Conservation (phyloP, 2,888 invertebrate species). For the Stenodera caucasica region DNA sequence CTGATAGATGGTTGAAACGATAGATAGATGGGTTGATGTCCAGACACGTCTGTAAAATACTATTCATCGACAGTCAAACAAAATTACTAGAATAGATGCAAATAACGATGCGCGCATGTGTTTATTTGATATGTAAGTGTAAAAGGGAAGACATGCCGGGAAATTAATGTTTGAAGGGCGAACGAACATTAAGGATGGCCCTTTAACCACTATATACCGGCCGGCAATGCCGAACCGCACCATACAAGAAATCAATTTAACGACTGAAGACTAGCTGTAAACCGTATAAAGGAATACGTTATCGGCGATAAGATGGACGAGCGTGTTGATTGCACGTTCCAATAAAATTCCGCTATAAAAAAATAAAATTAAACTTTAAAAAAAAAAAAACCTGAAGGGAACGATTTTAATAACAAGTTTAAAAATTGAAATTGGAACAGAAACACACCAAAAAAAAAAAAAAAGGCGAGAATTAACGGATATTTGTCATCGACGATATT, state of each 20-base stretch:
- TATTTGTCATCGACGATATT: slow-evolving; percentile 46
- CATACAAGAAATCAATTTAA: slow-evolving; percentile 49
- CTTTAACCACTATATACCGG: slow-evolving; percentile 41
- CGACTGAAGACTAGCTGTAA: slow-evolving; percentile 39
- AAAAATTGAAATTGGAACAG: slow-evolving; percentile 44
- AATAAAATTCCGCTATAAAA: slow-evolving; percentile 36
- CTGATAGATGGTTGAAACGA: not conserved
- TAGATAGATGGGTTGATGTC: slow-evolving; percentile 35
- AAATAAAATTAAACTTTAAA: no score
- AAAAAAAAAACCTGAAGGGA: slow-evolving; percentile 34
- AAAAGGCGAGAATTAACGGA: slow-evolving; percentile 41
- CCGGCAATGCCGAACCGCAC: slow-evolving; percentile 41
- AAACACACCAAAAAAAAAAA: slow-evolving; percentile 40
- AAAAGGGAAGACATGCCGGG: slow-evolving; percentile 52
- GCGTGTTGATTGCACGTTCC: slow-evolving; percentile 48
- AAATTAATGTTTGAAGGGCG: slow-evolving; percentile 52
- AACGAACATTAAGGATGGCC: slow-evolving; percentile 44
- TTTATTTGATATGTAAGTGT: slow-evolving; percentile 43
- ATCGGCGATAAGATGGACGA: slow-evolving; percentile 51
- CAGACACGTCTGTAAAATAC: slow-evolving; percentile 17
- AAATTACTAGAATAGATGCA: slow-evolving; percentile 47
- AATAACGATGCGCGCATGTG: slow-evolving; percentile 47
- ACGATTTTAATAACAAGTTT: slow-evolving; percentile 44
- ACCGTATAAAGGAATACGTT: slow-evolving; percentile 51
- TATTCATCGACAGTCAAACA: slow-evolving; percentile 44